Conservation (phyloP, 2,797 vertebrate genomes). For the Paramormyrops hopkinsi region DNA sequence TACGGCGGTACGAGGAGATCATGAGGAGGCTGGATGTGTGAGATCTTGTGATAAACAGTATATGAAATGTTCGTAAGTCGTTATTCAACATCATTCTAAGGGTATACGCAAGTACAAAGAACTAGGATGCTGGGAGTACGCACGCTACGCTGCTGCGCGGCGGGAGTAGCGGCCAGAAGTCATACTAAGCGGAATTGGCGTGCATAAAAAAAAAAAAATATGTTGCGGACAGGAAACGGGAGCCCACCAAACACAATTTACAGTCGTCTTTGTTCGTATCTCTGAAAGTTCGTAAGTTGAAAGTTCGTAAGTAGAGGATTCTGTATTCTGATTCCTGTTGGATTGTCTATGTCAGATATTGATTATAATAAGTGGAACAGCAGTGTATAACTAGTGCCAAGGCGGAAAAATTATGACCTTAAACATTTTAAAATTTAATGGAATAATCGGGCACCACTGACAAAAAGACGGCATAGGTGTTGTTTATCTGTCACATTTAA, state of each 20-base stretch:
- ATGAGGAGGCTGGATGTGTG: not conserved
- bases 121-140: not conserved
- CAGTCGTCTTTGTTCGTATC: not conserved
- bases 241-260: not conserved
- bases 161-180: not conserved
- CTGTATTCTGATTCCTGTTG: not conserved
- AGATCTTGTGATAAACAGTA: not conserved
- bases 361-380: not conserved
- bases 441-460: not conserved
- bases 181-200: not conserved
- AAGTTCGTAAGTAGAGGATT: not conserved
- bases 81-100: not conserved
- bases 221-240: not conserved
- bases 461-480: not conserved
- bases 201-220: not conserved
- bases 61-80: not conserved
- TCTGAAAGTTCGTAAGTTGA: not conserved
- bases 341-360: not conserved
- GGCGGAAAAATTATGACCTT: not conserved
- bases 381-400: not conserved
- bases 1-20: not conserved
- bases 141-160: not conserved
- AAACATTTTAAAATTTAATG: not conserved
- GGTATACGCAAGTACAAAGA: not conserved
- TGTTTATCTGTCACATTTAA: not conserved